These are phyloP conservation scores for Hormaphis cornu DNA, from an alignment of 1,140 invertebrate genomes.

Conservation along the genomic window DNA sequence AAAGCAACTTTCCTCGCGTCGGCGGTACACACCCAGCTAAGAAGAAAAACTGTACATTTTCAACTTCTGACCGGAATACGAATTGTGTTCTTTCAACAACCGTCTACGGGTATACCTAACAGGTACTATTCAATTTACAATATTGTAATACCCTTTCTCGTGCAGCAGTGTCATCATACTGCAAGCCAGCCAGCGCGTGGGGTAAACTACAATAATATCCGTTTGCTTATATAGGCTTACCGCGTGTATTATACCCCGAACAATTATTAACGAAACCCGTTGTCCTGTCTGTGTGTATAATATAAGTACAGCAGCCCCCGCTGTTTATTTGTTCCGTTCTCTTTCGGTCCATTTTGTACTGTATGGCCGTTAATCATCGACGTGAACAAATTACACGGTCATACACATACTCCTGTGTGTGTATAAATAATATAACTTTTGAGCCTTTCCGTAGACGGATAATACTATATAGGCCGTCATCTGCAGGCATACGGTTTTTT, in stretches of 20 bases:
- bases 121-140: not conserved
- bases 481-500: not conserved
- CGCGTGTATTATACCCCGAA: constrained; percentile 5
- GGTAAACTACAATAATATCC: constrained; percentile 7
- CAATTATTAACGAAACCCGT: constrained; percentile 25
- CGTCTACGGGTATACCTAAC: not conserved
- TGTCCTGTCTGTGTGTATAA: constrained; percentile 10
- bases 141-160: not conserved
- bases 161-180: not conserved
- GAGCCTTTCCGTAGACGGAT: not conserved
- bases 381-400: constrained; percentile 7
- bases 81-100: constrained; percentile 12
- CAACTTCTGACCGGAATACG: not conserved
- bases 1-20: not conserved
- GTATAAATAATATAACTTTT: constrained; percentile 10
- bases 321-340: constrained; percentile 1
- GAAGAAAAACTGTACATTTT: not conserved
- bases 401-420: not conserved
- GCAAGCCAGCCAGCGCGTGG: too few relatives aligned
- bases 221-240: constrained; percentile 14
- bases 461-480: not conserved
- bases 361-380: constrained; percentile 27
- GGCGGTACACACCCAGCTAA: not conserved
- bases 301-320: not conserved
- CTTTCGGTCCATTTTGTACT: constrained; percentile 11